Base-by-base conservation (phyloP, 2,113 vertebrate species). In the Thalassarche chlororhynchos region DNA sequence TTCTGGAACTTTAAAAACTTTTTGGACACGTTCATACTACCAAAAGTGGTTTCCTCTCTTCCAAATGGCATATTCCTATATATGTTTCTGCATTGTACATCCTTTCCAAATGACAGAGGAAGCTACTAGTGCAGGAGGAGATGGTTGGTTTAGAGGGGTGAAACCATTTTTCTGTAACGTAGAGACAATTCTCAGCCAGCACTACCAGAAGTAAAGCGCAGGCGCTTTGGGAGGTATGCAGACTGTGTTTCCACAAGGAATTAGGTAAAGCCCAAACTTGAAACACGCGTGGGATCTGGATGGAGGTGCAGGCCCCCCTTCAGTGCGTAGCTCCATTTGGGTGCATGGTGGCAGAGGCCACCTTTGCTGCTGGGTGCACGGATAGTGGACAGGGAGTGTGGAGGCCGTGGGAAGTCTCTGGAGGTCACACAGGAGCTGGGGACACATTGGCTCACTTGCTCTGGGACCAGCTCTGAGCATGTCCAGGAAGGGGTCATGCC, bases 241-340 rank as follows among this genome's bases (percentile, higher is more conserved):
- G 52, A 14, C 32, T 36, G 28, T 32, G 19, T 8, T 91, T 91
- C 69, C 12, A 4, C 31, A 47, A 34, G 57, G 52, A 66, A 62
- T 68, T 84, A 82, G 42, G 47, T 28, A 19, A 47, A 34, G 44
- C 68, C 54, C 60, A 77, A 58, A 12, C 21, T 4, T 8, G 19
- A 78, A 54, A 64, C 14, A 28, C 62, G 36, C 0, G 1, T 34
- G 71, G 62, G 25, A 51, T 18, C 25, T 60, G 61, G n/a, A 15
- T 1, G 24, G 68, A 23, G 21, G 18, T 52, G 51, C 79, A 52
- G 58, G 6, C 4, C 14, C 9, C 28, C 20, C 51, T n/a, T 34
- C 74, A 32, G 36, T 6, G 2, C 1, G 0, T 10, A 49, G 47
- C 57, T 84, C 51, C 28, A 14, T 31, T 44, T 2, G 1, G 68